Percentiles rank a stretch among this genome's conserved stretches.
Evolutionary conservation across 2,797 vertebrate species (phyloP).

Genomic region (Silurus lanzhouensis): DNA sequence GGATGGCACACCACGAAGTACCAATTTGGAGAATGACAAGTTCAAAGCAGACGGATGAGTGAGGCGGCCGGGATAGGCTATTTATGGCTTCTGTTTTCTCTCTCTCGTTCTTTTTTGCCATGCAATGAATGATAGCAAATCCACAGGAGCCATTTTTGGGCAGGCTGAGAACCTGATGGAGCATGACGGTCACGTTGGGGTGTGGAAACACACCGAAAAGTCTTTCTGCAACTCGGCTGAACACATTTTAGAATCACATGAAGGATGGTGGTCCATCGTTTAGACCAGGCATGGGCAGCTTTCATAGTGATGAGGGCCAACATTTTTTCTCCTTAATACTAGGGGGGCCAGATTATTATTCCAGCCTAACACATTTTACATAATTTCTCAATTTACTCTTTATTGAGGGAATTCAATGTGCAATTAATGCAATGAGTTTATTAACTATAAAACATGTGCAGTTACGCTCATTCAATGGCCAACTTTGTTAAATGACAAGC

Average conservation of each 20-base stretch:
- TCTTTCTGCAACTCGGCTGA: background rate
- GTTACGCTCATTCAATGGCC: too few species aligned
- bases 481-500: too few species aligned
- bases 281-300: too few species aligned
- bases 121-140: conserved; percentile 41
- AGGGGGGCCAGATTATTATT: too few species aligned
- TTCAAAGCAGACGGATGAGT: conserved; percentile 63
- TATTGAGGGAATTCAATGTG: too few species aligned
- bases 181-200: conserved; percentile 27
- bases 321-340: too few species aligned
- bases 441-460: too few species aligned
- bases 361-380: too few species aligned
- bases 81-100: conserved; percentile 48
- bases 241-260: background rate
- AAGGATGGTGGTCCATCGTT: background rate
- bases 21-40: conserved; percentile 62
- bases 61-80: conserved; percentile 52
- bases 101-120: conserved; percentile 34
- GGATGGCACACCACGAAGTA: conserved; percentile 52
- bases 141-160: conserved; percentile 41
- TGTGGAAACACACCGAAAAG: background rate
- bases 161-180: conserved; percentile 31
- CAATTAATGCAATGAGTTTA: too few species aligned
- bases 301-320: too few species aligned
- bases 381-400: too few species aligned